Conservation (phyloP, 2,888 invertebrate genomes). For the Blastobasis lacticolella region DNA sequence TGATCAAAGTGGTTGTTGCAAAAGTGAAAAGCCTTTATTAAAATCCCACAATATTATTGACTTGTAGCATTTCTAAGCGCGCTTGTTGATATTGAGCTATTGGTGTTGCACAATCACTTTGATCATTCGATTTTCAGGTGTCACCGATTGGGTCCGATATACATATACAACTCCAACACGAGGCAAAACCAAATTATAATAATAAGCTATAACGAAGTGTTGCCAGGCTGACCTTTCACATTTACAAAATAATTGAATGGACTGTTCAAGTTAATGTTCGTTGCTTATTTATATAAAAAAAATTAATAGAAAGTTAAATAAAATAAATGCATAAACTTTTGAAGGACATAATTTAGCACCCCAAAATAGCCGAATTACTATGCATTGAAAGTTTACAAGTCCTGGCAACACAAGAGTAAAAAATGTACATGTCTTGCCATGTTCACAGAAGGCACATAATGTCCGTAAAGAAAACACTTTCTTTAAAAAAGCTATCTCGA, state of each 20-base stretch:
- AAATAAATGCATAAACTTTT: neutral
- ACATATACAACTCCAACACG: conserved; percentile 16
- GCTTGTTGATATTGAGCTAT: too few relatives aligned
- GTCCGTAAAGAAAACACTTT: conserved; percentile 39
- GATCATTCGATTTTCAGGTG: too few relatives aligned
- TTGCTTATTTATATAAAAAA: too few relatives aligned
- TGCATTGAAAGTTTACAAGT: neutral
- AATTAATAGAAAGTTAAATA: too few relatives aligned
- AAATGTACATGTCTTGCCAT: conserved; percentile 44
- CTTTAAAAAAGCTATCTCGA: conserved; percentile 66
- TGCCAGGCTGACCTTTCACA: conserved; percentile 1
- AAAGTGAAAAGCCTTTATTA: too few relatives aligned
- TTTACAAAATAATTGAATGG: neutral
- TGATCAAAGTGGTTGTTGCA: too few relatives aligned
- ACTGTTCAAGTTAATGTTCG: too few relatives aligned
- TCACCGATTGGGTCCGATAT: neutral
- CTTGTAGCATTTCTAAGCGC: too few relatives aligned
- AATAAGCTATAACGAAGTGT: conserved; percentile 25
- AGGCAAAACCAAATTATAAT: conserved; percentile 35
- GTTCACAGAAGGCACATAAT: conserved; percentile 63
- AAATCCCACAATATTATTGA: too few relatives aligned
- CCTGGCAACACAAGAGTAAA: conserved; percentile 20
- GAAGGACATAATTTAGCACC: neutral
- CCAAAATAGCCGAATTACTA: neutral
- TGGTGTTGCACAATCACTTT: too few relatives aligned